A percentile compares a stretch with the other conserved stretches of the same genome.
phyloP scores from a whole-genome alignment of 2,113 vertebrate species.

The Bucco capensis region DNA sequence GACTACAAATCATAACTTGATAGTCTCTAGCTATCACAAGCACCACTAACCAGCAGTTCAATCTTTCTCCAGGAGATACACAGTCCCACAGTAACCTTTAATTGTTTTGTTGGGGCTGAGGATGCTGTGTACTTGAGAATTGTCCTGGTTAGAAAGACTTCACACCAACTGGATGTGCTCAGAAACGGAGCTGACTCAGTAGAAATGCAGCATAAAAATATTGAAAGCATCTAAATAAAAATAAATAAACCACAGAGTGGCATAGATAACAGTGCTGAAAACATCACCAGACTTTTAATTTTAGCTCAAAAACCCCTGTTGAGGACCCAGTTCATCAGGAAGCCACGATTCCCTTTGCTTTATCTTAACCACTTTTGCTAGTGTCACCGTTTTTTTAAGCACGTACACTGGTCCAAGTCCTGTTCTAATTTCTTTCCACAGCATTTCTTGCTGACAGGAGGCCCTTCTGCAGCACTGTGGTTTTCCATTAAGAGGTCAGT shows the following conservation, averaged over 20 bases:
- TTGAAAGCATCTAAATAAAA: background rate
- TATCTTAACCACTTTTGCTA: background rate
- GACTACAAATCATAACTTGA: background rate
- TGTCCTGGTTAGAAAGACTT: background rate
- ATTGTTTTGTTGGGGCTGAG: background rate
- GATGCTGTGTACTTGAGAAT: background rate
- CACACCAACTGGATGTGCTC: background rate
- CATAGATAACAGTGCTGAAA: background rate
- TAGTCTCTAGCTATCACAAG: background rate
- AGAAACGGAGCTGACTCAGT: background rate
- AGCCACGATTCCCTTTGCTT: background rate
- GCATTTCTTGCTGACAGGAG: background rate
- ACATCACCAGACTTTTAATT: background rate
- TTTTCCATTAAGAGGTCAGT: background rate
- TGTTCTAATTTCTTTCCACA: background rate
- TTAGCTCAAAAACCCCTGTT: background rate
- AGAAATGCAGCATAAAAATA: background rate
- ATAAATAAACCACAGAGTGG: background rate
- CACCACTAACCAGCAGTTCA: background rate
- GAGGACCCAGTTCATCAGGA: background rate
- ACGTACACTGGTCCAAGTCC: background rate
- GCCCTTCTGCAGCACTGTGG: background rate
- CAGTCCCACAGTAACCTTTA: background rate
- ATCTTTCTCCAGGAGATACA: background rate
- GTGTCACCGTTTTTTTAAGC: background rate